Evolutionary conservation across 2,113 vertebrate genomes (phyloP), one percentile per base, ranked within the genome.

Genomic region (Atractosteus spatula): DNA sequence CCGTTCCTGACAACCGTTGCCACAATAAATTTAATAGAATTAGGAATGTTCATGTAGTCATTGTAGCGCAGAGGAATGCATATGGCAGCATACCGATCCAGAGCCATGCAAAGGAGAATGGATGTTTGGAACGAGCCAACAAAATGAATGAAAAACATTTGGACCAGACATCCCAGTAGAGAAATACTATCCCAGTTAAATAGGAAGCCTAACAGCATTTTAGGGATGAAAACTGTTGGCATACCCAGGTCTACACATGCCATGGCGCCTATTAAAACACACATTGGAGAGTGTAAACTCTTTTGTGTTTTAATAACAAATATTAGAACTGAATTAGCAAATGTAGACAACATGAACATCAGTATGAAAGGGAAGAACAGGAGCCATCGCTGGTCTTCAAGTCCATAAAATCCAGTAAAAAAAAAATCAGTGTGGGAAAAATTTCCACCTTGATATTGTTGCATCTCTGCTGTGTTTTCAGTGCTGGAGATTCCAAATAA

Each of bases 21-120:
- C 29, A 54, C 4, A 10, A 29, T n/a, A 5, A 76, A 16, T 29
- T 29, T 16, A 29, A 45, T 8, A 7, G 71, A 45, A 10, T 59
- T 13, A 2, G 10, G 8, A 0, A 44, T 67, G 14, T 69, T 77
- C 10, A 77, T 61, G 29, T 71, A 67, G n/a, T 17, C 13, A 12
- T 70, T 56, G 41, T 77, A 77, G 67, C 59, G 75, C 44, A 77
- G 42, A 3, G 75, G 75, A 5, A n/a, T 68, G 11, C 75, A 74
- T 42, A 77, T 77, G 1, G 75, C 75, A 55, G 74, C 47, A 44
- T 74, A 74, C 51, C 75, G 67, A 47, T 77, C 75, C 41, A 77
- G 13, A 13, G 71, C 75, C 75, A 77, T 77, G 6, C 68, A 3
- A 7, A 70, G 44, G 6, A 77, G 42, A 7, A 69, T 3, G 0